Evolutionary conservation across 1,140 invertebrate species (phyloP).

Genomic region (Holcopasites calliopsidis): DNA sequence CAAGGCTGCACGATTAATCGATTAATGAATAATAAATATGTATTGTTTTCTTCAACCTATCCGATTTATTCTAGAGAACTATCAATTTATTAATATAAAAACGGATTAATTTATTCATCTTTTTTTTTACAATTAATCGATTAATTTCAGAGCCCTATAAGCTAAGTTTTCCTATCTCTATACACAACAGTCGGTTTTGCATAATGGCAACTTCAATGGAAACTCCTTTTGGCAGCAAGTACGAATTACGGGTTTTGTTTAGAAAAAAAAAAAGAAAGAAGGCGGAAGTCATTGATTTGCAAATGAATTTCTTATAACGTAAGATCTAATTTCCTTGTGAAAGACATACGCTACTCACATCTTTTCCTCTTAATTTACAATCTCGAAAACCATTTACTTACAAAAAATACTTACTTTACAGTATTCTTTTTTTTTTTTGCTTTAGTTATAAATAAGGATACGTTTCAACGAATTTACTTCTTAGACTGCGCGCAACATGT

Average conservation of each 20-base stretch:
- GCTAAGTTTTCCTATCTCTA: constrained; percentile 27
- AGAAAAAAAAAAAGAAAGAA: constrained; percentile 10
- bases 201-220: constrained; percentile 36
- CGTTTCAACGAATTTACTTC: constrained; percentile 9
- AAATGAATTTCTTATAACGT: constrained; percentile 16
- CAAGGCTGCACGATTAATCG: constrained; percentile 42
- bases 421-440: too few relatives aligned
- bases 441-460: constrained; percentile 9
- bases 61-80: constrained; percentile 23
- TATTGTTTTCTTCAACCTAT: not conserved
- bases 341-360: constrained; percentile 8
- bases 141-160: constrained; percentile 36
- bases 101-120: constrained; percentile 20
- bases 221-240: constrained; percentile 40
- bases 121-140: constrained; percentile 44
- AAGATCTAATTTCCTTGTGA: constrained; percentile 28
- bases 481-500: not conserved
- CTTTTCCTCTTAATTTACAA: constrained; percentile 17
- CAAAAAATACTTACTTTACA: constrained; percentile 7
- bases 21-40: constrained; percentile 35
- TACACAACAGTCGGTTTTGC: constrained; percentile 39
- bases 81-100: constrained; percentile 38
- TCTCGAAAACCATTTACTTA: constrained; percentile 15
- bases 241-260: constrained; percentile 5
- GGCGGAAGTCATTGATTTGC: constrained; percentile 30